Conservation (phyloP, 2,888 invertebrate species). For the Amphipoea lucens region DNA sequence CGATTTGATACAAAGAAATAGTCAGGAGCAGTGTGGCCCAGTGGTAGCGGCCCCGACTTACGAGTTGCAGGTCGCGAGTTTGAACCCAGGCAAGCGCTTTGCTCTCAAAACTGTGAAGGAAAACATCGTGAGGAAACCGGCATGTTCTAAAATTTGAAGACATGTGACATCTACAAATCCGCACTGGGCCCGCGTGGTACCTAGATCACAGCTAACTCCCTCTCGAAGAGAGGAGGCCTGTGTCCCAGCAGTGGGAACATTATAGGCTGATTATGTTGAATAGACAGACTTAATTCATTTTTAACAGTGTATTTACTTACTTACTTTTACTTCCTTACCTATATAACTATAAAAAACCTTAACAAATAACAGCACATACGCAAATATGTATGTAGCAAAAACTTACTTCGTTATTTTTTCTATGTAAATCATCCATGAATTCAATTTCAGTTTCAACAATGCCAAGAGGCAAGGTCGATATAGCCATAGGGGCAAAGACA, state of each 20-base stretch:
- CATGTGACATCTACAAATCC: not conserved
- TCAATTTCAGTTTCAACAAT: constrained; percentile 44
- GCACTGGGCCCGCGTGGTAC: not conserved
- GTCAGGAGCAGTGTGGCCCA: too few species aligned
- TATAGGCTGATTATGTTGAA: not conserved
- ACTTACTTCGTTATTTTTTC: constrained; percentile 27
- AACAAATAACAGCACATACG: constrained; percentile 2
- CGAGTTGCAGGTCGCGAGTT: too few species aligned
- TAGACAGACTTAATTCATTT: not conserved
- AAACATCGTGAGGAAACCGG: not conserved
- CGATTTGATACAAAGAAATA: not conserved
- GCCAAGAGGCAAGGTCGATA: constrained; percentile 49
- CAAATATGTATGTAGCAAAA: not conserved
- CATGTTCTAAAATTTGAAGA: not conserved
- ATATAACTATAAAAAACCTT: constrained; percentile 9
- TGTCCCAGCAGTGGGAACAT: not conserved
- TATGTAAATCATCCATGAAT: constrained; percentile 32
- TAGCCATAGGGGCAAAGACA: constrained; percentile 35
- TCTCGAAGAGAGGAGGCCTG: not conserved
- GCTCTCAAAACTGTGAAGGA: not conserved
- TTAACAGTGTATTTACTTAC: not conserved
- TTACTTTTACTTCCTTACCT: not conserved
- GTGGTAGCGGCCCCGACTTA: too few species aligned
- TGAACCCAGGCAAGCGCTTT: too few species aligned
- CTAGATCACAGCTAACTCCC: not conserved